A percentile compares a stretch with the other conserved stretches of the same genome.
phyloP scores from a whole-genome alignment of 2,797 vertebrate species.

The Acropternis orthonyx region DNA sequence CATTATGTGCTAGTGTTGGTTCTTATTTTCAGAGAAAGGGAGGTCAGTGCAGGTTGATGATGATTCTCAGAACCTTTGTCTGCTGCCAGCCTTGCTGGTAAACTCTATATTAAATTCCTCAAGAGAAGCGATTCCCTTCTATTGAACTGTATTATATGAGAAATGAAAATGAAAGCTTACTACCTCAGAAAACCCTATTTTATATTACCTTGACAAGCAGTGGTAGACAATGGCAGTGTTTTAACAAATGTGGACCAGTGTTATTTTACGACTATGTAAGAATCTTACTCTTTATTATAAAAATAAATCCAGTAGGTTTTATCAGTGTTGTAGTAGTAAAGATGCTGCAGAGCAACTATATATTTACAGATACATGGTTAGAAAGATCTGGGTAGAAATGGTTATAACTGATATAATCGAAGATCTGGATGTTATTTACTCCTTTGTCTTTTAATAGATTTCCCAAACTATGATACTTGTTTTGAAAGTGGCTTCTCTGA shows the following conservation, averaged over 20 bases:
- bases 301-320: background rate
- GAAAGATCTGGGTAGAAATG: background rate
- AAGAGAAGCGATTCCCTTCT: background rate
- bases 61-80: background rate
- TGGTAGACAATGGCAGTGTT: background rate
- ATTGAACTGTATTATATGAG: background rate
- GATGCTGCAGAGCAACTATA: background rate
- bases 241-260: background rate
- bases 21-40: background rate
- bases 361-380: background rate
- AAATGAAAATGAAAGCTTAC: background rate
- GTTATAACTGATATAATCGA: background rate
- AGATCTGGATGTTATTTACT: background rate
- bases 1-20: background rate
- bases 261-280: background rate
- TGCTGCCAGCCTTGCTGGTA: background rate
- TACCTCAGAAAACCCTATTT: background rate
- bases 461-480: conserved; percentile 81
- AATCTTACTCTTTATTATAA: background rate
- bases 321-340: background rate
- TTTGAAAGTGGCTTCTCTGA: conserved; percentile 75
- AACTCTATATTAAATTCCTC: background rate
- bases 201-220: background rate
- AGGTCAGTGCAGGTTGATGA: background rate
- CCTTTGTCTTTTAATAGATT: conserved; percentile 78